Base-by-base conservation (phyloP, 1,140 invertebrate species). In the Bombus difficillimus region DNA sequence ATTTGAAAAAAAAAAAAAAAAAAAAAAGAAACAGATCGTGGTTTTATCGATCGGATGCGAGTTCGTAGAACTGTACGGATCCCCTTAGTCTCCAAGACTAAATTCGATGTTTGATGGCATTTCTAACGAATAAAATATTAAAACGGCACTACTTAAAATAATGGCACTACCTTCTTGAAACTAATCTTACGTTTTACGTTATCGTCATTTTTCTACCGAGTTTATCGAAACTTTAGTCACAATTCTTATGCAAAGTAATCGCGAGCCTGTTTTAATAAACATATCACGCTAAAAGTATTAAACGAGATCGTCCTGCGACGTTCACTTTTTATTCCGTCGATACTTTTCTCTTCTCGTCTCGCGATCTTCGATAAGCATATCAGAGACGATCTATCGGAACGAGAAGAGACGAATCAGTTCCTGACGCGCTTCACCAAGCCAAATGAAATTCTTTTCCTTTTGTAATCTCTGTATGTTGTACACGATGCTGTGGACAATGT, bases 381-480 rank as follows among this genome's bases (percentile, higher is more conserved):
- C 37, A 18, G 15, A 32, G 32, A 62, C 0, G 47, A 77, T 85
- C 15, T 8, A 57, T 12, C 37, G 37, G 9, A 39, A 71, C 53
- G n/a, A 25, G 79, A 62, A 53, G 32, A 25, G 34, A 57, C 47
- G 75, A 18, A 64, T 34, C 64, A 76, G 69, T 89, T 89, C 83
- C 68, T 81, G 71, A 68, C n/a, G 59, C 41, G 18, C 18, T 68
- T n/a, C 37, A 86, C 75, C n/a, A 57, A 88, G 43, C 57, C 74
- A 86, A 86, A 77, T 82, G 53, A 82, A 80, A 77, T 39, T 76
- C 62, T 28, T 22, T 68, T 53, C 57, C n/a, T 80, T 77, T 85
- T 78, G 53, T 83, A 83, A 83, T 74, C 64, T 86, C 83, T 81
- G 73, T 86, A 89, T 73, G 85, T 87, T 81, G 87, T 87, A 89